These are phyloP conservation scores for Chromis chromis DNA, from an alignment of 2,797 vertebrate species.

Conservation along the genomic window DNA sequence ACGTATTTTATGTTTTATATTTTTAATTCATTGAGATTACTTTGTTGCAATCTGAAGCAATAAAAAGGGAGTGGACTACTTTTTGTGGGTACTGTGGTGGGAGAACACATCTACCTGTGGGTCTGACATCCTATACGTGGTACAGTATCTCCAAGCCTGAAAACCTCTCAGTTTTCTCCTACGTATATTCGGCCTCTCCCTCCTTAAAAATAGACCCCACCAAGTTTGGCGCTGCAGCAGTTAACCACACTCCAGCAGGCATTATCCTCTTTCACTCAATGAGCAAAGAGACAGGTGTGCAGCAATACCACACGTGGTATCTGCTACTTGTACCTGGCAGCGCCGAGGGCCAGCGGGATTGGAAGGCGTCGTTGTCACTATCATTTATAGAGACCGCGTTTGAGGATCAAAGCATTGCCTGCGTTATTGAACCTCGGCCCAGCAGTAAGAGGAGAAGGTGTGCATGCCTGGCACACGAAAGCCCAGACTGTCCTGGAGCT, in stretches of 20 bases:
- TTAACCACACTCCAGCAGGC: slow-evolving; percentile 23
- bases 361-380: slow-evolving; percentile 46
- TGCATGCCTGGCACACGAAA: slow-evolving; percentile 43
- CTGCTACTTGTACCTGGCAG: slow-evolving; percentile 62
- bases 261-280: slow-evolving; percentile 68
- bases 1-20: too few relatives aligned
- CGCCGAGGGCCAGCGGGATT: slow-evolving; percentile 15
- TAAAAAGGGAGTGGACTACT: too few relatives aligned
- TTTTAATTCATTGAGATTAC: too few relatives aligned
- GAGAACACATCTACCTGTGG: neutral
- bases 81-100: too few relatives aligned
- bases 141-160: slow-evolving; percentile 26
- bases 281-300: slow-evolving; percentile 67
- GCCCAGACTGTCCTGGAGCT: slow-evolving; percentile 25
- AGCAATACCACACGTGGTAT: slow-evolving; percentile 16
- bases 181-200: slow-evolving; percentile 13
- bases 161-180: slow-evolving; percentile 42
- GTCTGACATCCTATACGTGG: slow-evolving; percentile 11
- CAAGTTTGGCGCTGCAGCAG: slow-evolving; percentile 64
- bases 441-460: slow-evolving; percentile 68
- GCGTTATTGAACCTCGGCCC: slow-evolving; percentile 57
- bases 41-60: too few relatives aligned
- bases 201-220: slow-evolving; percentile 69
- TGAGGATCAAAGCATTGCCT: slow-evolving; percentile 72
- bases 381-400: slow-evolving; percentile 61